phyloP scores from a whole-genome alignment of 2,797 vertebrate genomes.

The Sebastes variabilis region DNA sequence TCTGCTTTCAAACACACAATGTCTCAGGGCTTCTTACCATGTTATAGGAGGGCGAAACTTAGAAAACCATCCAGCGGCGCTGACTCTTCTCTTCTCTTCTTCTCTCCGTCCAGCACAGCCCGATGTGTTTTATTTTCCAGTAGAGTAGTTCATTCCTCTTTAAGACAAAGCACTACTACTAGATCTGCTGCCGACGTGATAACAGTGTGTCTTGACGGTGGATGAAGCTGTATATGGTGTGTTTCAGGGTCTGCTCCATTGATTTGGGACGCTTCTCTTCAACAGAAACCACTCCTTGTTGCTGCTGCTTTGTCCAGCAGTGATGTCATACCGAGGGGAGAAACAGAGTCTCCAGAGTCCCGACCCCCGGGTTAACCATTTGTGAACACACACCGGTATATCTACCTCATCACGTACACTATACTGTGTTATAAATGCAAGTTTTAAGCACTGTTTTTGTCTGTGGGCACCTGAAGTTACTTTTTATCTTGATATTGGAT shows the following conservation, averaged over 20 bases:
- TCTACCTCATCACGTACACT: too few species aligned
- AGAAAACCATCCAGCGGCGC: constrained; percentile 59
- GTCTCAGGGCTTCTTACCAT: constrained; percentile 68
- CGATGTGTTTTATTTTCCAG: constrained; percentile 21
- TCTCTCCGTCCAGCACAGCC: neutral
- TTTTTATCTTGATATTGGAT: neutral
- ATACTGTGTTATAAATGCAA: rapidly evolving
- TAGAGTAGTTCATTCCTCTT: constrained; percentile 32
- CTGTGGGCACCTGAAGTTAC: neutral
- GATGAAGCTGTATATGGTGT: neutral
- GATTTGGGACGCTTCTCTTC: constrained; percentile 55
- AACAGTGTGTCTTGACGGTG: neutral
- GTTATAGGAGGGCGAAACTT: constrained; percentile 54
- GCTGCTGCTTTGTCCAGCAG: constrained; percentile 74
- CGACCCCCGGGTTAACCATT: constrained; percentile 63
- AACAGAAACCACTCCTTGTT: constrained; percentile 78
- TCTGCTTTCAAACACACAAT: neutral
- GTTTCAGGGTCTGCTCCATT: constrained; percentile 52
- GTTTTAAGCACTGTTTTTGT: neutral
- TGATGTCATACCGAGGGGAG: constrained; percentile 70
- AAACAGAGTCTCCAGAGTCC: constrained; percentile 4
- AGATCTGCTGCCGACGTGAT: neutral
- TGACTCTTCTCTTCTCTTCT: constrained; percentile 33
- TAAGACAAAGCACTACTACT: neutral
- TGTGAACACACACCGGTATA: neutral